phyloP scores from a whole-genome alignment of 2,888 invertebrate genomes.

The Oscheius sp. region DNA sequence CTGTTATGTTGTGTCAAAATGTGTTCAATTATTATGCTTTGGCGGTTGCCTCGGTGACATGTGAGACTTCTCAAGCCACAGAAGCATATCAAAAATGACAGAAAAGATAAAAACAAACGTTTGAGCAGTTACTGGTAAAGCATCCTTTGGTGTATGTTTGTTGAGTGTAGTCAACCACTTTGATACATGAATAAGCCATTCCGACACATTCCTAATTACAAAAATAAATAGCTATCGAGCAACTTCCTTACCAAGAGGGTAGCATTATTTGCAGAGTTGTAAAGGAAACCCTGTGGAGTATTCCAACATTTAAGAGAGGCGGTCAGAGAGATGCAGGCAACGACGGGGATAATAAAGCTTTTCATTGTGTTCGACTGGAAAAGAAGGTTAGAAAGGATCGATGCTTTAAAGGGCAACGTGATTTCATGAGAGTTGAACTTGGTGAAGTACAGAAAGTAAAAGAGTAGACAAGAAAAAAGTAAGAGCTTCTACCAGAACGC shows the following conservation, averaged over 20 bases:
- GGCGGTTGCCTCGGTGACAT: slow-evolving; percentile 12
- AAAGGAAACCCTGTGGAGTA: background rate
- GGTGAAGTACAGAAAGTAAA: background rate
- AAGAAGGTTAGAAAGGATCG: background rate
- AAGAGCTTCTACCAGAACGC: too few species aligned
- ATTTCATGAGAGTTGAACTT: background rate
- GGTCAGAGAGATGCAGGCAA: background rate
- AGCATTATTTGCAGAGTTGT: background rate
- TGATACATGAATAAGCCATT: slow-evolving; percentile 4
- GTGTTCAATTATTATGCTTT: background rate
- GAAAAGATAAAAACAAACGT: background rate
- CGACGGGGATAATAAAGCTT: background rate
- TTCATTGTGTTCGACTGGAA: slow-evolving; percentile 14
- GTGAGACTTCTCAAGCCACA: slow-evolving; percentile 6
- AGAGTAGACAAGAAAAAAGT: background rate
- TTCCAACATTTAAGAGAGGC: slow-evolving; percentile 6
- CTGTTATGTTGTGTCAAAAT: background rate
- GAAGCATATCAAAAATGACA: background rate
- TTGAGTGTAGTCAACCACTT: slow-evolving; percentile 4
- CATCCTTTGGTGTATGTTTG: slow-evolving; percentile 17
- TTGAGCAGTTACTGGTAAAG: slow-evolving; percentile 12
- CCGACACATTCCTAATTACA: slow-evolving; percentile 18
- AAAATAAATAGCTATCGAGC: background rate
- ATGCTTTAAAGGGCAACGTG: background rate
- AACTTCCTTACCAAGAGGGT: background rate